Conservation (phyloP, 2,797 vertebrate species). For the Sylvilagus floridanus region DNA sequence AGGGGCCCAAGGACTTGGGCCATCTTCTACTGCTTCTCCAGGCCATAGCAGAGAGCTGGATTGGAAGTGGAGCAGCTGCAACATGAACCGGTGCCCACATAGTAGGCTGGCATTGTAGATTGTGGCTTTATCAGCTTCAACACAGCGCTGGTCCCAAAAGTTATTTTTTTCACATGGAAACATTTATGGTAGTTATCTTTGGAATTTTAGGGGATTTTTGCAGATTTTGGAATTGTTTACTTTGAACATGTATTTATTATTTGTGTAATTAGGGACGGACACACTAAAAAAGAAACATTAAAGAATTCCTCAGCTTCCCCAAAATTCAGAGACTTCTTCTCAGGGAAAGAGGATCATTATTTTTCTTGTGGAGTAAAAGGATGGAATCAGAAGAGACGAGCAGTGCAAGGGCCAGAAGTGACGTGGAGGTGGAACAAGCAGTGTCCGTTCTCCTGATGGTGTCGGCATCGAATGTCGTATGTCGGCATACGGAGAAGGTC, state of each 20-base stretch:
- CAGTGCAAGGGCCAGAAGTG: not conserved
- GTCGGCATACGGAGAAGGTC: not conserved
- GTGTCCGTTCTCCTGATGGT: not conserved
- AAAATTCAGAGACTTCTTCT: not conserved
- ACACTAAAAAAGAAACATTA: not conserved
- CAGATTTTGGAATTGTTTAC: conserved; percentile 16
- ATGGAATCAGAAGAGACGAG: not conserved
- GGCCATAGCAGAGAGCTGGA: too few species aligned
- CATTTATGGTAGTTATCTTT: not conserved
- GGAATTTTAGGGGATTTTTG: not conserved
- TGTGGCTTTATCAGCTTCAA: too few species aligned
- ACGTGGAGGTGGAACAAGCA: not conserved
- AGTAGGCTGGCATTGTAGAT: too few species aligned
- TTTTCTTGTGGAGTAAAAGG: not conserved
- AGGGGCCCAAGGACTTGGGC: too few species aligned
- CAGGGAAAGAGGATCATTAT: not conserved
- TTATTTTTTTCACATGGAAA: not conserved
- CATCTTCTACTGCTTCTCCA: too few species aligned
- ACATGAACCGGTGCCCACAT: too few species aligned
- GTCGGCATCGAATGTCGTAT: too few species aligned
- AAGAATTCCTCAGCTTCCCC: not conserved
- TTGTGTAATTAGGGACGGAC: not conserved
- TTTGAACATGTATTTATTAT: not conserved
- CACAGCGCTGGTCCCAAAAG: not conserved
- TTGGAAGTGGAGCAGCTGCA: too few species aligned